Evolutionary conservation across 2,888 invertebrate genomes (phyloP), one percentile per base, ranked within the genome.

Genomic region (Himalopsyche japonica): DNA sequence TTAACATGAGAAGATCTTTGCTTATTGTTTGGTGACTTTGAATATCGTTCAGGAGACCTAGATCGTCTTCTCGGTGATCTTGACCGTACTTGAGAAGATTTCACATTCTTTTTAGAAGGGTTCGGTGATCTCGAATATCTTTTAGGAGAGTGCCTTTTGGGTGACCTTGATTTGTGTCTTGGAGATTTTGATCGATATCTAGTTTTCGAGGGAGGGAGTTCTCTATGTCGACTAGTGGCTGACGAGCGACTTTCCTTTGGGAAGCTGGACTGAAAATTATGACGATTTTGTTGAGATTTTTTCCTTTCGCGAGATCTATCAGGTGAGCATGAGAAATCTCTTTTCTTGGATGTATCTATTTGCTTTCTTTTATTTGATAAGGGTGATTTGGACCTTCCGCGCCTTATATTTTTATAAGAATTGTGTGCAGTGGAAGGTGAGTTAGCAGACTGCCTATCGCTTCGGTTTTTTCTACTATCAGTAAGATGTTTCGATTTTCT

Each of bases 341-440:
- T 24, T 64, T 70, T 70, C 70, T 70, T 70, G 12, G 70, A 70
- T 12, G 12, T 10, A 27, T n/a, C 10, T 57, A 10, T 5, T 20
- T 70, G 12, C 12, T 27, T 70, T 47, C 79, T 79, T 37, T 88
- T 88, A 88, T 88, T 89, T 87, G 88, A 87, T 88, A 37, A 78
- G 24, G 80, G 84, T n/a, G 84, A 81, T 77, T n/a, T 81, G 12
- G 84, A 84, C 10, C 24, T 77, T 77, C 34, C 37, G 37, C 77
- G 77, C 8, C 12, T 77, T 43, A 18, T 15, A 18, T 77, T n/a
- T 34, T 77, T 77, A 18, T 5, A 37, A 20, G 37, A 37, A 43
- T 24, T 18, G 5, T 37, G 20, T 18, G 18, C 37, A 37, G 10
- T 77, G 30, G n/a, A 34, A 24, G 77, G 43, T 5, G 70, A 70